A percentile compares a stretch with the other conserved stretches of the same genome.
phyloP scores from a whole-genome alignment of 2,888 invertebrate species.

The Aphelenchoides bicaudatus region DNA sequence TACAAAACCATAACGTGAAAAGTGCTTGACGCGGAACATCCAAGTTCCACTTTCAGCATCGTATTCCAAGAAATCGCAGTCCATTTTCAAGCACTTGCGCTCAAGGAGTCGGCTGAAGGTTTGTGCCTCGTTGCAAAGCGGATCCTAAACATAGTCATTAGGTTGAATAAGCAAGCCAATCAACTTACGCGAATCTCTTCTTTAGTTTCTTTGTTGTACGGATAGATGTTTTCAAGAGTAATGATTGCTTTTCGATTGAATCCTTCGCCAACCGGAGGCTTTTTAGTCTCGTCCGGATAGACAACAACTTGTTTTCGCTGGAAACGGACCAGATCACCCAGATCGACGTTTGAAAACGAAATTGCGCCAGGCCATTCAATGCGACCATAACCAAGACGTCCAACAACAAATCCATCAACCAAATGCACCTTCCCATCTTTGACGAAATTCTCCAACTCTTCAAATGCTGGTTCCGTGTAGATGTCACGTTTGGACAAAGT shows the following conservation, averaged over 20 bases:
- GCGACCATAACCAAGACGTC: slow-evolving; percentile 63
- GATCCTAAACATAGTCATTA: slow-evolving; percentile 63
- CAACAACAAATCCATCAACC: slow-evolving; percentile 63
- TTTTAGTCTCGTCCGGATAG: slow-evolving; percentile 83
- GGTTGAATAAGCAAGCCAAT: slow-evolving; percentile 18
- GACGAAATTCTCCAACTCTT: slow-evolving; percentile 68
- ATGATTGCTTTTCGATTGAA: slow-evolving; percentile 72
- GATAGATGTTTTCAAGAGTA: slow-evolving; percentile 90
- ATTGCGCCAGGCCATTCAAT: slow-evolving; percentile 63
- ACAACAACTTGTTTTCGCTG: slow-evolving; percentile 88
- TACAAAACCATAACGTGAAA: slow-evolving; percentile 64
- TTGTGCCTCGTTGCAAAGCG: slow-evolving; percentile 73
- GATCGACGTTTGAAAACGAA: slow-evolving; percentile 34
- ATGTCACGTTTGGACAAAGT: slow-evolving; percentile 68
- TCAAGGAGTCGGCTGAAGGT: slow-evolving; percentile 82
- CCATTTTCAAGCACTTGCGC: slow-evolving; percentile 78
- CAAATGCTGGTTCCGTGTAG: slow-evolving; percentile 81
- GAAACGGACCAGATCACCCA: slow-evolving; percentile 68
- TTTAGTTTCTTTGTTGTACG: slow-evolving; percentile 77
- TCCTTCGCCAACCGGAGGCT: slow-evolving; percentile 81
- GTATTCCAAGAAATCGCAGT: slow-evolving; percentile 84
- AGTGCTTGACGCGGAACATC: slow-evolving; percentile 73
- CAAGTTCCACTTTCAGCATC: slow-evolving; percentile 91
- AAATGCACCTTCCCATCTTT: slow-evolving; percentile 26
- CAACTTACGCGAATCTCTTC: slow-evolving; percentile 71